Base-by-base conservation (phyloP, 64 coral and sea anemone species). In the Stichodactyla mertensii region DNA sequence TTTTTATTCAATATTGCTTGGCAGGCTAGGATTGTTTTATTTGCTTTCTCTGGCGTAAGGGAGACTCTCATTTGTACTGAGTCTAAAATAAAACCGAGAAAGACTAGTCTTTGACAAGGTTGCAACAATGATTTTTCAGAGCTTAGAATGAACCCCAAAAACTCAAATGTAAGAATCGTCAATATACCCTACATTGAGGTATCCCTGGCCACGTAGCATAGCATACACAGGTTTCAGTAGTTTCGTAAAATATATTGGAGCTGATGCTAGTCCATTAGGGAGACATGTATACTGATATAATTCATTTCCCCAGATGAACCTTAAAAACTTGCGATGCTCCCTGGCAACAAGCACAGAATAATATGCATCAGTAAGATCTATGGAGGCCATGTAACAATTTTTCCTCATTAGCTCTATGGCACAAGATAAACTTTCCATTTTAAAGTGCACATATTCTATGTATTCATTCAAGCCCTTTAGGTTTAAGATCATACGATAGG, bases 111-210 rank as follows among this genome's bases (percentile, higher is more conserved):
- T 62, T 86, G 84, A 86, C 84, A 86, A 28, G 84, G 84, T 86
- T 86, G 58, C 84, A 86, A 86, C 84, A 86, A 61, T 64, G 84
- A 86, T 67, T 86, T 86, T 51, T 86, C 84, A 64, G 64, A 51
- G 57, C 26, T 86, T 23, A 86, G 27, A 64, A 86, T 45, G 52
- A 86, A 86, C 58, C 84, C 84, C 36, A 86, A 45, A 4, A 13
- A 45, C 84, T 86, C 84, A 45, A 86, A 64, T 18, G 64, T 87
- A 87, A 8, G 58, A 87, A 70, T 87, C 85, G 26, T 87, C 85
- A 54, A 87, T 87, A 53, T 87, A 74, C 11, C 85, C 85, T 71
- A 74, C 62, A 87, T 57, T 87, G 4, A 87, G 6, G 16, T 77
- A 74, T 27, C 85, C 85, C 10, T 27, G 11, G 23, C 64, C 26